Percentiles rank a stretch among this genome's conserved stretches.
These are phyloP conservation scores for Trissolcus basalis DNA, from an alignment of 1,140 invertebrate genomes.

Conservation along the genomic window DNA sequence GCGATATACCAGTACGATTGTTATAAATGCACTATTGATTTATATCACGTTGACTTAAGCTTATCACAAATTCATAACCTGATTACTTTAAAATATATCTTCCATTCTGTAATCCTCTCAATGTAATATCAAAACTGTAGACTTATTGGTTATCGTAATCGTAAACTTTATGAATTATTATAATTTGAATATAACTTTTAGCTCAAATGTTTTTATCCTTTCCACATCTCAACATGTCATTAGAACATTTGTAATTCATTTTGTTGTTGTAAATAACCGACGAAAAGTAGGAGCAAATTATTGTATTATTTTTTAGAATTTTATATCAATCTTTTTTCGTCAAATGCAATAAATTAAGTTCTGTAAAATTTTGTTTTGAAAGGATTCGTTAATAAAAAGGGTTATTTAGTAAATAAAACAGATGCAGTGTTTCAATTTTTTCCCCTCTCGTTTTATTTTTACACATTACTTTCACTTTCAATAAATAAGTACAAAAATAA, in stretches of 20 bases:
- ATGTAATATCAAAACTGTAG: constrained; percentile 29
- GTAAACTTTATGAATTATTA: constrained; percentile 26
- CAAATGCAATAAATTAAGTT: constrained; percentile 33
- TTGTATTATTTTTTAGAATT: constrained; percentile 46
- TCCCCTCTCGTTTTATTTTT: not conserved
- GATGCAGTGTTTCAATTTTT: not conserved
- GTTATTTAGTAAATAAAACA: constrained; percentile 39
- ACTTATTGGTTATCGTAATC: constrained; percentile 18
- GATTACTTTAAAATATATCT: constrained; percentile 22
- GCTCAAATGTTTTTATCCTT: constrained; percentile 33
- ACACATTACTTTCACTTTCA: not conserved
- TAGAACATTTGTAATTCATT: constrained; percentile 24
- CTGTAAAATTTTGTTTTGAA: constrained; percentile 46
- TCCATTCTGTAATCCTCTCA: constrained; percentile 28
- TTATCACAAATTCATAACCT: constrained; percentile 8
- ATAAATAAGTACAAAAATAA: constrained; percentile 18
- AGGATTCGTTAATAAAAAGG: constrained; percentile 49
- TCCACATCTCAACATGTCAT: constrained; percentile 15
- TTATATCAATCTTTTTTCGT: constrained; percentile 44
- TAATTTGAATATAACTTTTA: constrained; percentile 26
- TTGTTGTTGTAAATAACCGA: constrained; percentile 42
- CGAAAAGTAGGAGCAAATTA: constrained; percentile 40
- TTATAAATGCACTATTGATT: too few relatives aligned
- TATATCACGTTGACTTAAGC: too few relatives aligned
- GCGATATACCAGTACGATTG: too few relatives aligned